Percentiles rank a stretch among this genome's conserved stretches.
Evolutionary conservation across 2,113 vertebrate genomes (phyloP).

Genomic region (Nerophis lumbriciformis): DNA sequence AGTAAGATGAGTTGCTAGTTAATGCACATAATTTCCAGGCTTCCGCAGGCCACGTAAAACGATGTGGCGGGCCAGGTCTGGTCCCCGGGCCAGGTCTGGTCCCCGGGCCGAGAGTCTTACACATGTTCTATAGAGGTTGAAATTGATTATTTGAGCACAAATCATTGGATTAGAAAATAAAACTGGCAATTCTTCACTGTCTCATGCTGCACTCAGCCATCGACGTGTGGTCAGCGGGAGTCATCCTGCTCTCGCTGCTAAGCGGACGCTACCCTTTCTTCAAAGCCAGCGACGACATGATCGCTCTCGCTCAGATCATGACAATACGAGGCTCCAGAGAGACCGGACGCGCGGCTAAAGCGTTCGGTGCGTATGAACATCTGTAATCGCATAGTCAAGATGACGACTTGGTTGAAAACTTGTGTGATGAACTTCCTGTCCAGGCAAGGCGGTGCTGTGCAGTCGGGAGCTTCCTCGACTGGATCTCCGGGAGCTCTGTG

Average conservation of each 20-base stretch:
- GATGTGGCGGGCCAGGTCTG: too few relatives aligned
- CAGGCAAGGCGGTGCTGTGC: constrained; percentile 89
- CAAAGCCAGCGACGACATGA: constrained; percentile 94
- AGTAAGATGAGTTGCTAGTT: too few relatives aligned
- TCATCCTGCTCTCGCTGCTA: constrained; percentile 91
- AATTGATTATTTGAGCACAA: too few relatives aligned
- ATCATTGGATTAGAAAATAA: too few relatives aligned
- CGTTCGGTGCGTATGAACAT: constrained; percentile 77
- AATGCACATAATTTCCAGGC: too few relatives aligned
- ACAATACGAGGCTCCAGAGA: constrained; percentile 90
- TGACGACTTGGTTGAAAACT: background rate
- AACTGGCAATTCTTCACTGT: background rate
- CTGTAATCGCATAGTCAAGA: background rate
- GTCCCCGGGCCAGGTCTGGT: too few relatives aligned
- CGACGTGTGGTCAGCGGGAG: constrained; percentile 95
- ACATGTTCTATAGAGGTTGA: too few relatives aligned
- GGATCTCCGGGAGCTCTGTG: constrained; percentile 86
- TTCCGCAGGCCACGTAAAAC: too few relatives aligned
- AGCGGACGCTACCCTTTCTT: constrained; percentile 96
- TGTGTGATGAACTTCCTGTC: background rate
- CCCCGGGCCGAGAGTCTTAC: too few relatives aligned
- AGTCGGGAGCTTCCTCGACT: constrained; percentile 86
- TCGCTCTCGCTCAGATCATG: constrained; percentile 95
- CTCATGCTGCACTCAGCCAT: constrained; percentile 74
- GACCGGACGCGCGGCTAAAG: constrained; percentile 85